phyloP scores from a whole-genome alignment of 2,888 invertebrate species.

The Epiblema foenella region DNA sequence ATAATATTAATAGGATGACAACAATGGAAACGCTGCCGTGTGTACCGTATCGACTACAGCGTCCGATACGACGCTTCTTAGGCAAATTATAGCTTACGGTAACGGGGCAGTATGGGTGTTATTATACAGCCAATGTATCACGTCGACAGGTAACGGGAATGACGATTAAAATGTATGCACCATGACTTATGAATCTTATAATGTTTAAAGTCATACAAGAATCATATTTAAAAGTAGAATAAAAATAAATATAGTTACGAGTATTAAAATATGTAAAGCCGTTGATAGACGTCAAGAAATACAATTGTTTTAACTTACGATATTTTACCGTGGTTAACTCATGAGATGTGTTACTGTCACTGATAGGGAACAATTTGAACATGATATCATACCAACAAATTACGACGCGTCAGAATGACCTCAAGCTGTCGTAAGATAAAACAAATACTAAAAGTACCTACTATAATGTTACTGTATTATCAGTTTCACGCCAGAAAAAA shows the following conservation, averaged over 20 bases:
- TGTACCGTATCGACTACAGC: constrained; percentile 18
- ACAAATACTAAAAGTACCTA: neutral
- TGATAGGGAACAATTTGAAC: too few species aligned
- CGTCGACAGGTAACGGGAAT: constrained; percentile 33
- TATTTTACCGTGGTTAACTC: too few species aligned
- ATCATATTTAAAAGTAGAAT: too few species aligned
- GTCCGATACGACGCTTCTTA: constrained; percentile 18
- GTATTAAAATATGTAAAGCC: too few species aligned
- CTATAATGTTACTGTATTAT: neutral
- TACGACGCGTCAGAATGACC: too few species aligned
- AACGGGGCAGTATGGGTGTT: constrained; percentile 38
- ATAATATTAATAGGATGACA: neutral
- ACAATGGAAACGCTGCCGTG: constrained; percentile 15
- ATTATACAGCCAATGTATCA: constrained; percentile 34
- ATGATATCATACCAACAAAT: too few species aligned
- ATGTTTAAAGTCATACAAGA: too few species aligned
- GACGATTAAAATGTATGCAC: constrained; percentile 27
- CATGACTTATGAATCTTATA: neutral
- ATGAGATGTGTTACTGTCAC: too few species aligned
- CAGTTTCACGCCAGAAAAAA: neutral
- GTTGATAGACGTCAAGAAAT: too few species aligned
- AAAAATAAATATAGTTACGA: too few species aligned
- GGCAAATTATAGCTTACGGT: constrained; percentile 36
- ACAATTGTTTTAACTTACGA: too few species aligned
- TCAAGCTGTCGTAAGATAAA: neutral